Percentiles rank a stretch among this genome's conserved stretches.
phyloP scores from a whole-genome alignment of 2,888 invertebrate genomes.

The Podotricha telesiphe region DNA sequence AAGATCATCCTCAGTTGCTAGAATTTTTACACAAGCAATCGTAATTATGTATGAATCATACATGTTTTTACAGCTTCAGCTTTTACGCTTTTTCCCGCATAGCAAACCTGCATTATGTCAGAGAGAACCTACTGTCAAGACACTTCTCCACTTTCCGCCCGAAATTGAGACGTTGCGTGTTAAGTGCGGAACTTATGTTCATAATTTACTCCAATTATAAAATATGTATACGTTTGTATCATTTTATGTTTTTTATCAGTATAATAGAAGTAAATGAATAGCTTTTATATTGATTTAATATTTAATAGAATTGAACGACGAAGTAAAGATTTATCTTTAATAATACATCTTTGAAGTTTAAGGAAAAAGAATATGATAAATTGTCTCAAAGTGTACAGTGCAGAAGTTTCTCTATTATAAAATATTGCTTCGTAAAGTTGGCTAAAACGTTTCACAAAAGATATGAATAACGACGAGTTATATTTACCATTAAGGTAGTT shows the following conservation, averaged over 20 bases:
- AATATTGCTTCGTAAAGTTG: slow-evolving; percentile 24
- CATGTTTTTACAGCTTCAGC: too few species aligned
- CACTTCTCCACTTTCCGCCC: too few species aligned
- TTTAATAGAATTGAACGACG: not conserved
- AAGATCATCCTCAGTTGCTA: slow-evolving; percentile 5
- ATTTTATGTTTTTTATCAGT: too few species aligned
- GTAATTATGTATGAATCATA: too few species aligned
- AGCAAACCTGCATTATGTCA: too few species aligned
- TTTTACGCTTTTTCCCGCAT: too few species aligned
- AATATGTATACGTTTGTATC: too few species aligned
- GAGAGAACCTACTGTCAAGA: too few species aligned
- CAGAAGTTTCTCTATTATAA: slow-evolving; percentile 27
- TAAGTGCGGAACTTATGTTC: too few species aligned
- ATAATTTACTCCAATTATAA: too few species aligned
- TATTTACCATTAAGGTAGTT: slow-evolving; percentile 30
- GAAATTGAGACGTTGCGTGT: too few species aligned
- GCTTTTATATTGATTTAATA: not conserved
- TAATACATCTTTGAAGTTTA: slow-evolving; percentile 14
- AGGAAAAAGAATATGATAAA: slow-evolving; percentile 21
- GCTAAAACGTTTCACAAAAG: slow-evolving; percentile 24
- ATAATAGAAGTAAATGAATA: not conserved
- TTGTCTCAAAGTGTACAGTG: slow-evolving; percentile 20
- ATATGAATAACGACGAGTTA: slow-evolving; percentile 29
- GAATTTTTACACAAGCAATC: not conserved
- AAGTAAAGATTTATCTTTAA: slow-evolving; percentile 5